Evolutionary conservation across 1,140 invertebrate genomes (phyloP).

Genomic region (Listronotus oregonensis): DNA sequence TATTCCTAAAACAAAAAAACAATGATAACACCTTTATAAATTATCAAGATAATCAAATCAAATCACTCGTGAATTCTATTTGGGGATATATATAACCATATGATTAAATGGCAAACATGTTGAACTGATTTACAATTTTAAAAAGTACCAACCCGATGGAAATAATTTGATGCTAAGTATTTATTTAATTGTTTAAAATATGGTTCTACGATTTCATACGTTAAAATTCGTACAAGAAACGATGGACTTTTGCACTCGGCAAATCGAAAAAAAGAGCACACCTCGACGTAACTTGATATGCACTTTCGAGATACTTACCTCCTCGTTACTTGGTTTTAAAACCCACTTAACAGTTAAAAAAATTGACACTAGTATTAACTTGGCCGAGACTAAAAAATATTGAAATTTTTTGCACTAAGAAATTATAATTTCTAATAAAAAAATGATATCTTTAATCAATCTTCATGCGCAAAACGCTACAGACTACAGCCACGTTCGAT

Average conservation of each 20-base stretch:
- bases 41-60: too few species aligned
- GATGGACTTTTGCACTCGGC: background rate
- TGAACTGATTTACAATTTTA: too few species aligned
- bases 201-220: background rate
- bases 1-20: constrained; percentile 9
- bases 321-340: constrained; percentile 21
- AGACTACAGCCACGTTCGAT: constrained; percentile 19
- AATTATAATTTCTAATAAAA: constrained; percentile 1
- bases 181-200: background rate
- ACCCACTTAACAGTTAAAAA: constrained; percentile 3
- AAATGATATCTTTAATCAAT: constrained; percentile 14
- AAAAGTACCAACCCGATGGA: too few species aligned
- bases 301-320: constrained; percentile 15
- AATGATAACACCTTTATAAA: too few species aligned
- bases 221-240: constrained; percentile 6
- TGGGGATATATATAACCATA: too few species aligned
- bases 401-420: background rate
- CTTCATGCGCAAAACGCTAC: constrained; percentile 11
- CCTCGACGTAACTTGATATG: constrained; percentile 17
- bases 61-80: too few species aligned
- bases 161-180: too few species aligned
- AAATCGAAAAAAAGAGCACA: constrained; percentile 8
- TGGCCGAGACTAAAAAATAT: constrained; percentile 1
- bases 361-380: background rate
- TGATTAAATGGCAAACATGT: too few species aligned